Evolutionary conservation across 2,797 vertebrate species (phyloP), one percentile per base, ranked within the genome.

Genomic region (Coregonus sp.): DNA sequence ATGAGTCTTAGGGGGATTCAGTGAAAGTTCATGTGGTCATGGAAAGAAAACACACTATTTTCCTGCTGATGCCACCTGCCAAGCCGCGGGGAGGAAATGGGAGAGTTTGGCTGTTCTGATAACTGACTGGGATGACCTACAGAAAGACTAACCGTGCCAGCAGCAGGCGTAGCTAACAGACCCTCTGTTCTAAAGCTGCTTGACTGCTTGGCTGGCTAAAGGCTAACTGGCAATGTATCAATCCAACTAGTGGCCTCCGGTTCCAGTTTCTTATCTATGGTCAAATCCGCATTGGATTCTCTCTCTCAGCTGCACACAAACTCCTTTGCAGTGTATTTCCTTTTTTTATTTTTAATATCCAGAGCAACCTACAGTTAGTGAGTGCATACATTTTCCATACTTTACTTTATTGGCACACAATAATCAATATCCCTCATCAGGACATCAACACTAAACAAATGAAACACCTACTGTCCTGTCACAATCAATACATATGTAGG

Each of bases 11-110:
- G 71, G 25, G 29, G 51, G 50, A 31, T 54, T 72, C 51, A 33
- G 70, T 70, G n/a, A 74, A 90, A 82, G 88, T 88, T 63, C 31
- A 70, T 86, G 88, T 85, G 85, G 84, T 79, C 72, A 81, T 81
- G 88, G 88, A 81, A 86, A 89, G 88, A 88, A 88, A 85, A 66
- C 75, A 65, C 25, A 25, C 85, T 74, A 85, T 82, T 90, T 90
- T 81, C 83, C 87, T 72, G 74, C 71, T 73, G 86, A 83, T 87
- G 84, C 80, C 91, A 92, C 90, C 89, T 91, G 91, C 90, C 88
- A 91, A 91, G 86, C 85, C 81, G 14, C 85, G 1, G 75, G 76
- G 73, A 89, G 91, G 92, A 92, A 92, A 89, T 85, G 82, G 82
- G 73, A 71, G 86, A 82, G 75, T 86, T 82, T 78, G 85, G 65